Conservation (phyloP, 2,888 invertebrate species). For the Glaucopsyche alexis region DNA sequence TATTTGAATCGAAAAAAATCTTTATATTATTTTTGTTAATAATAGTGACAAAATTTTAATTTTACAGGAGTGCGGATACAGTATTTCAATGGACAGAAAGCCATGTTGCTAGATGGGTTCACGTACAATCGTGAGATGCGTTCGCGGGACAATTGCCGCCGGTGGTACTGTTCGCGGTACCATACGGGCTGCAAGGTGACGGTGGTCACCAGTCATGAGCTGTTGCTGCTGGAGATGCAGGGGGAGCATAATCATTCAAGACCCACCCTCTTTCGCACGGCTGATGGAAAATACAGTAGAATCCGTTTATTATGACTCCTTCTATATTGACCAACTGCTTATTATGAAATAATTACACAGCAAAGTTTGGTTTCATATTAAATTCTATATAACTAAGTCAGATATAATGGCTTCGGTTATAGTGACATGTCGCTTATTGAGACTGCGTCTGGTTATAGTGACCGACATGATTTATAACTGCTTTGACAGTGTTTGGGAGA, state of each 20-base stretch:
- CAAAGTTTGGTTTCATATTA: no score
- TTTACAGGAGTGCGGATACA: conserved; percentile 25
- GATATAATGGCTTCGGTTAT: no score
- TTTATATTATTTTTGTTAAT: no score
- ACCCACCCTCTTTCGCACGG: conserved; percentile 30
- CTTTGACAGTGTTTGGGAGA: no score
- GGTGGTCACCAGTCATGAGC: conserved; percentile 40
- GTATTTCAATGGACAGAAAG: neutral
- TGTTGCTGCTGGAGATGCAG: conserved; percentile 31
- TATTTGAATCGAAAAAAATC: no score
- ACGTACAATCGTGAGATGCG: conserved; percentile 34
- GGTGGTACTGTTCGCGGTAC: conserved; percentile 49
- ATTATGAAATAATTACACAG: no score
- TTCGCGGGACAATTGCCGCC: conserved; percentile 22
- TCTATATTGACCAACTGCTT: no score
- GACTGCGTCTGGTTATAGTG: no score
- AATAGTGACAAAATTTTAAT: neutral
- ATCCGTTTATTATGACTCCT: no score
- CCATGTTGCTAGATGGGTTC: conserved; percentile 28
- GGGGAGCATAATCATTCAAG: conserved; percentile 42
- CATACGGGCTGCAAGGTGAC: conserved; percentile 45
- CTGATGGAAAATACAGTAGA: conserved; percentile 22
- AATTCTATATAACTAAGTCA: no score
- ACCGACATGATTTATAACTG: no score
- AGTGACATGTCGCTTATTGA: no score